These are phyloP conservation scores for Atrina japonica DNA, from an alignment of 2,888 invertebrate genomes.

Conservation along the genomic window DNA sequence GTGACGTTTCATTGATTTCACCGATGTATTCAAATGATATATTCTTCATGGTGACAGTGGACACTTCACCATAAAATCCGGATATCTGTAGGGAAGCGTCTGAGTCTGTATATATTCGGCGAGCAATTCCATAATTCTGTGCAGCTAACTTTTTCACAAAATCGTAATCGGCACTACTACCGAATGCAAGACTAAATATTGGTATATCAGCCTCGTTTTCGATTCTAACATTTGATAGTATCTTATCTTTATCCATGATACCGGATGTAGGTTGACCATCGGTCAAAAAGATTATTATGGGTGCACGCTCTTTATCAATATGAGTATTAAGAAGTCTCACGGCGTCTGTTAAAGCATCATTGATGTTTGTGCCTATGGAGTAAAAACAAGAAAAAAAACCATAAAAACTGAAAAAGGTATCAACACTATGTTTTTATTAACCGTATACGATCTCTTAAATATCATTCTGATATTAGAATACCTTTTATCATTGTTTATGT, in stretches of 20 bases:
- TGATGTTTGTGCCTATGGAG: slow-evolving; percentile 80
- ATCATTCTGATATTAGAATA: too few species aligned
- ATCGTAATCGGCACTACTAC: slow-evolving; percentile 62
- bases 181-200: slow-evolving; percentile 64
- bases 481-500: too few species aligned
- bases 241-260: slow-evolving; percentile 66
- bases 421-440: too few species aligned
- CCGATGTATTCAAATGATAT: slow-evolving; percentile 85
- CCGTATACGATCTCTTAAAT: too few species aligned
- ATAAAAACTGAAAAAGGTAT: too few species aligned
- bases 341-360: slow-evolving; percentile 83
- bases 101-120: slow-evolving; percentile 88
- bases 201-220: slow-evolving; percentile 59
- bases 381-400: background rate
- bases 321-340: slow-evolving; percentile 81
- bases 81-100: slow-evolving; percentile 87
- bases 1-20: slow-evolving; percentile 56
- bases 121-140: slow-evolving; percentile 86
- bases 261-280: slow-evolving; percentile 81
- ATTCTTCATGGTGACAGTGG: slow-evolving; percentile 86
- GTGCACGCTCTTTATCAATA: slow-evolving; percentile 39
- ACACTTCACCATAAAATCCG: slow-evolving; percentile 85
- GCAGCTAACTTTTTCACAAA: slow-evolving; percentile 80
- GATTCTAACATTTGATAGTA: slow-evolving; percentile 63
- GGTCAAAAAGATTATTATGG: slow-evolving; percentile 80